Evolutionary conservation across 1,140 invertebrate genomes (phyloP).

Genomic region (Aleiodes sp.): DNA sequence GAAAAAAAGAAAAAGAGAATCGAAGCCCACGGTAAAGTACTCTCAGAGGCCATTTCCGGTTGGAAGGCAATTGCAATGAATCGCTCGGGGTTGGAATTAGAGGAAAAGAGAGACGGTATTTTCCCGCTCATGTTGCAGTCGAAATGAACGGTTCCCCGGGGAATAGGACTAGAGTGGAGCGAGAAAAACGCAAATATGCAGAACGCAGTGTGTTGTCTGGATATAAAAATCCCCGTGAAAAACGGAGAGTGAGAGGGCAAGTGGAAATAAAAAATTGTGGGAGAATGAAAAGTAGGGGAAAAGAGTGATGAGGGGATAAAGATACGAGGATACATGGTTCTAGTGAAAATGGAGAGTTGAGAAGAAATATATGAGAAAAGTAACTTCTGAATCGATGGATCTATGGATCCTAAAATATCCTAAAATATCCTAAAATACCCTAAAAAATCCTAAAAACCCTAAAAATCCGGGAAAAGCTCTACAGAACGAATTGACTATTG

Average conservation of each 20-base stretch:
- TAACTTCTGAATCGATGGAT: not conserved
- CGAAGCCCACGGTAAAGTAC: not conserved
- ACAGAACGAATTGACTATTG: no score
- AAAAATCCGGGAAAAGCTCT: no score
- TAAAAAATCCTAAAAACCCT: no score
- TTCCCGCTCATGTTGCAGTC: conserved; percentile 24
- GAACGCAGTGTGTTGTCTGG: conserved; percentile 13
- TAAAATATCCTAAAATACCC: no score
- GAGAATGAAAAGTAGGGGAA: not conserved
- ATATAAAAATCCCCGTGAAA: conserved; percentile 19
- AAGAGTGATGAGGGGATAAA: conserved; percentile 13
- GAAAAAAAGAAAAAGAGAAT: not conserved
- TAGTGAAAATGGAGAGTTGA: not conserved
- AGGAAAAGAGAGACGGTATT: conserved; percentile 26
- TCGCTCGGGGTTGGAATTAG: conserved; percentile 29
- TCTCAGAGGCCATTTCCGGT: conserved; percentile 31
- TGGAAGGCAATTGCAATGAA: conserved; percentile 39
- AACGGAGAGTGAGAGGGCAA: conserved; percentile 18
- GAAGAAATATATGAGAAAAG: not conserved
- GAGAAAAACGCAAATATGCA: conserved; percentile 6
- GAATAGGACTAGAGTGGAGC: not conserved
- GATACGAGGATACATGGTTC: conserved; percentile 1
- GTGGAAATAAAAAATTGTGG: conserved; percentile 18
- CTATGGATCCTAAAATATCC: no score
- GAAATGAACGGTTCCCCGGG: conserved; percentile 32